These are phyloP conservation scores for Beris morrisii DNA, from an alignment of 2,888 invertebrate genomes.

Conservation along the genomic window DNA sequence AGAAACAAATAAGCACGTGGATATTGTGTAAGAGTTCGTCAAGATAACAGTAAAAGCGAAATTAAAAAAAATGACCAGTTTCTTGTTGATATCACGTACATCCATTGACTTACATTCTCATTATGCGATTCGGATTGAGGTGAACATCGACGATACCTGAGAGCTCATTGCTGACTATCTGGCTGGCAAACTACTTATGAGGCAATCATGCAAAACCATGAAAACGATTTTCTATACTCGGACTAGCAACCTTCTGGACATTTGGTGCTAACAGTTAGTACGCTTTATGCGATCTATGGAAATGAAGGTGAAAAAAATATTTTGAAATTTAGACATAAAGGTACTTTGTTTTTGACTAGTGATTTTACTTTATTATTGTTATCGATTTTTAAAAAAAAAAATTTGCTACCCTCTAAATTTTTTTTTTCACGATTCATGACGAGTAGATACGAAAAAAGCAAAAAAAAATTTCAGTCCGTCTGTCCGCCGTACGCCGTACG, in stretches of 20 bases:
- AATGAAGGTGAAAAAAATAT: constrained; percentile 7
- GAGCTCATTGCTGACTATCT: not conserved
- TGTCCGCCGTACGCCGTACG: too few relatives aligned
- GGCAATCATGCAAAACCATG: constrained; percentile 2
- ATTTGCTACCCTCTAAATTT: too few relatives aligned
- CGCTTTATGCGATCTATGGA: not conserved
- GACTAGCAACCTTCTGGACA: constrained; percentile 16
- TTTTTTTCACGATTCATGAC: too few relatives aligned
- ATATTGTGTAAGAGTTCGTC: too few relatives aligned
- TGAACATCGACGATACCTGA: too few relatives aligned
- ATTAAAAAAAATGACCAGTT: not conserved
- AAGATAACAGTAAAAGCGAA: constrained; percentile 11
- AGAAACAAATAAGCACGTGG: too few relatives aligned
- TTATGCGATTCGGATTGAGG: not conserved
- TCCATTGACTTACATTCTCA: constrained; percentile 23
- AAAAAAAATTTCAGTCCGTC: too few relatives aligned
- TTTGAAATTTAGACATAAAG: constrained; percentile 11
- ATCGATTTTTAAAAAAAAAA: too few relatives aligned
- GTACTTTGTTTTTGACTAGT: too few relatives aligned
- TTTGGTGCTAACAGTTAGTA: not conserved
- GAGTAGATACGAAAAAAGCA: too few relatives aligned
- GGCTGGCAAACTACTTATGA: not conserved
- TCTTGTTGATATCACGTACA: constrained; percentile 26
- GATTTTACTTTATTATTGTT: too few relatives aligned
- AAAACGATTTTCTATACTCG: constrained; percentile 6